Evolutionary conservation across 92 coral and sea anemone genomes (phyloP), one percentile per base, ranked within the genome.

Genomic region (Metridium senile): DNA sequence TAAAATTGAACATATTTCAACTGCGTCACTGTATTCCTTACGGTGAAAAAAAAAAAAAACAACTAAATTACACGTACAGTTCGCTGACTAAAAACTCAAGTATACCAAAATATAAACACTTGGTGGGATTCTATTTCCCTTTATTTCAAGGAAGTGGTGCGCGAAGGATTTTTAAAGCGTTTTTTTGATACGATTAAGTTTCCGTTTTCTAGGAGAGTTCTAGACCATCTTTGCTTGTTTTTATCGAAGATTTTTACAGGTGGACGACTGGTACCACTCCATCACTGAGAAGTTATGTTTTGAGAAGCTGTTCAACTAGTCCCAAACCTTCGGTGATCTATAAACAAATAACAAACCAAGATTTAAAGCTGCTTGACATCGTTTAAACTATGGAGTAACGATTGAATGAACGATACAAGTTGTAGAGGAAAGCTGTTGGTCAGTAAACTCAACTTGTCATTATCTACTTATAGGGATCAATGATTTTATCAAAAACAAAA

Each of bases 261-360:
- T 59, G 66, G 66, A 26, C 33, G 66, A 59, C 66, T 59, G 66
- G 66, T 59, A 30, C 66, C 66, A 59, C 32, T 22, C 3, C 11
- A 29, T 26, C 66, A 59, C 32, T 26, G 66, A 59, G 8, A 22
- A 59, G 32, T 30, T 59, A 9, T 10, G 66, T 30, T 59, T 59
- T 59, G 4, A 59, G 31, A 22, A 9, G 32, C 11, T 26, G 33
- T 26, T 2, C 4, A 59, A 22, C 3, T 8, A 23, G 32, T 26
- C 11, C 30, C 32, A 23, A 59, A 59, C 3, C 66, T 30, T 59
- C 4, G 29, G 30, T 22, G 17, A 22, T 22, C 66, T 59, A 26
- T 59, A 59, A 59, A 59, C 66, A 59, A 59, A 59, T 2, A 59
- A 26, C 32, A 22, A 39, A 2, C 17, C 3, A 30, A 22, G 18